Evolutionary conservation across 2,888 invertebrate genomes (phyloP).

Genomic region (Eilema depressum): DNA sequence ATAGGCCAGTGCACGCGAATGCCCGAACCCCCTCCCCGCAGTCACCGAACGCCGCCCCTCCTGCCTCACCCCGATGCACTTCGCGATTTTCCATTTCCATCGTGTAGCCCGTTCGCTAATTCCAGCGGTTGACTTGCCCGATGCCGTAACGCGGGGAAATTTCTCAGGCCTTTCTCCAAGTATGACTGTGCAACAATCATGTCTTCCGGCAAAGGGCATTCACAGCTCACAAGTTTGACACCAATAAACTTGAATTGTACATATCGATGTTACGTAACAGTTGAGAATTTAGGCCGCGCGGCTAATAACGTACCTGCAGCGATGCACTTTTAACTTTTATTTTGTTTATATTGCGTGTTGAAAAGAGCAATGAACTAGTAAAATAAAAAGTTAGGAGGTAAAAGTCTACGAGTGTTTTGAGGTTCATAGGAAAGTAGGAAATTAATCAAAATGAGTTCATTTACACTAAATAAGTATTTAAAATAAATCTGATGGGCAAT

Average conservation of each 20-base stretch:
- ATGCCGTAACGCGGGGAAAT: constrained; percentile 77
- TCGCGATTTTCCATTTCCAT: constrained; percentile 85
- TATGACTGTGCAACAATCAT: constrained; percentile 54
- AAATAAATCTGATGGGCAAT: too few relatives aligned
- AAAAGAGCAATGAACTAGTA: constrained; percentile 22
- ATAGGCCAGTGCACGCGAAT: constrained; percentile 87
- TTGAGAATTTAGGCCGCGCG: constrained; percentile 24
- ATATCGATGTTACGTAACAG: constrained; percentile 32
- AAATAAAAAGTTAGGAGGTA: neutral
- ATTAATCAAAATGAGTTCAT: neutral
- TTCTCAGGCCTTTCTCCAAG: constrained; percentile 75
- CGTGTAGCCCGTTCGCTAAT: constrained; percentile 73
- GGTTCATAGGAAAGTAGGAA: neutral
- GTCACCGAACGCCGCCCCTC: constrained; percentile 41
- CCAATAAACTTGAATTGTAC: constrained; percentile 50
- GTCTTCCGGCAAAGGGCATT: constrained; percentile 72
- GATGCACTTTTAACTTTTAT: constrained; percentile 10
- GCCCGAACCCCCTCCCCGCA: constrained; percentile 67
- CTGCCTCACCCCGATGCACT: constrained; percentile 66
- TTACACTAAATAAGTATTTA: neutral
- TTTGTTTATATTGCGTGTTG: neutral
- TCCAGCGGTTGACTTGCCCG: constrained; percentile 68
- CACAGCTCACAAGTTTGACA: constrained; percentile 59
- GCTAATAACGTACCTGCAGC: constrained; percentile 14
- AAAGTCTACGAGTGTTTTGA: neutral